Conservation (phyloP, 1,140 invertebrate genomes). For the Hypothenemus hampei region DNA sequence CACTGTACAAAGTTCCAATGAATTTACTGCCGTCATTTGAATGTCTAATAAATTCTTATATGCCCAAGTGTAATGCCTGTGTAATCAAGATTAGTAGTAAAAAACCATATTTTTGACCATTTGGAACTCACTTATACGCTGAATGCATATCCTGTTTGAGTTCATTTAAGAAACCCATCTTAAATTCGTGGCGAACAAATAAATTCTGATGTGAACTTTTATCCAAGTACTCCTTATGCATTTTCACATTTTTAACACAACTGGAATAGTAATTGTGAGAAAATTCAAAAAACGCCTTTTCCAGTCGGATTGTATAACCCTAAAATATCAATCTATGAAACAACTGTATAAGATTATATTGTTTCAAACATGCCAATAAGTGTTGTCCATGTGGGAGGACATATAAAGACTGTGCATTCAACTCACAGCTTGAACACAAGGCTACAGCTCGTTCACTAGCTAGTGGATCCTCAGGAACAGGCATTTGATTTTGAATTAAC, state of each 20-base stretch:
- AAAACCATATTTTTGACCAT: neutral
- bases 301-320: slow-evolving; percentile 70
- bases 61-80: slow-evolving; percentile 86
- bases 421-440: slow-evolving; percentile 84
- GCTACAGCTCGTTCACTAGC: slow-evolving; percentile 83
- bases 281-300: slow-evolving; percentile 90
- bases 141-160: slow-evolving; percentile 82
- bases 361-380: slow-evolving; percentile 45
- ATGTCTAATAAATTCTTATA: slow-evolving; percentile 87
- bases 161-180: slow-evolving; percentile 95
- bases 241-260: slow-evolving; percentile 81
- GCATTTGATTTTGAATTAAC: slow-evolving; percentile 76
- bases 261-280: slow-evolving; percentile 89
- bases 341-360: neutral
- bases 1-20: slow-evolving; percentile 90
- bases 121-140: slow-evolving; percentile 72
- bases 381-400: slow-evolving; percentile 85
- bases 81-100: slow-evolving; percentile 33
- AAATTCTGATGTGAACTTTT: slow-evolving; percentile 88
- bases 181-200: slow-evolving; percentile 94
- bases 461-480: slow-evolving; percentile 77
- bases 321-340: slow-evolving; percentile 42
- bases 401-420: slow-evolving; percentile 88
- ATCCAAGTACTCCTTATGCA: slow-evolving; percentile 85
- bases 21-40: slow-evolving; percentile 81